A percentile compares a stretch with the other conserved stretches of the same genome.
Evolutionary conservation across 2,797 vertebrate genomes (phyloP).

Genomic region (Phalanger gymnotis): DNA sequence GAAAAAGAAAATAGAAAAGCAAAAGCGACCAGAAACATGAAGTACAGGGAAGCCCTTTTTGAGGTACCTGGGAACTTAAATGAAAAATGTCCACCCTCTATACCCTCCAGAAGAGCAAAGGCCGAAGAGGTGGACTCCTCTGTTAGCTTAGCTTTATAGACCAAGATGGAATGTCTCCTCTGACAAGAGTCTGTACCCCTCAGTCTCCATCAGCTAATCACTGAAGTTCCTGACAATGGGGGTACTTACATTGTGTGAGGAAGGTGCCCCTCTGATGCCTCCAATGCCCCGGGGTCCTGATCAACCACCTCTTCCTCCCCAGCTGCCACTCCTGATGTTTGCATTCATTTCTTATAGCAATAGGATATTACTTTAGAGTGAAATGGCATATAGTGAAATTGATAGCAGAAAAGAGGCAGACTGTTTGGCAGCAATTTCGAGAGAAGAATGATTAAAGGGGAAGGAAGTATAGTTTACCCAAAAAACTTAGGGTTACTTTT

Average conservation of each 20-base stretch:
- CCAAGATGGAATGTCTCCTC: not conserved
- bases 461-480: not conserved
- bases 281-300: not conserved
- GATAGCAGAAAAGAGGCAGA: not conserved
- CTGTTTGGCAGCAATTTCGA: not conserved
- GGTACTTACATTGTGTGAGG: not conserved
- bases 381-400: not conserved
- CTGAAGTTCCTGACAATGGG: not conserved
- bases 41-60: not conserved
- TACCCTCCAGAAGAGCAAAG: not conserved
- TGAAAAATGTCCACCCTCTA: not conserved
- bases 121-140: not conserved
- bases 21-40: not conserved
- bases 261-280: not conserved
- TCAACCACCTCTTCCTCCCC: not conserved
- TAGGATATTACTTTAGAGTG: not conserved
- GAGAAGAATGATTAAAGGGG: not conserved
- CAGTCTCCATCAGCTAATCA: not conserved
- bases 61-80: not conserved
- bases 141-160: not conserved
- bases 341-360: not conserved
- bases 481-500: slow-evolving; percentile 43
- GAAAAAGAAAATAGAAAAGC: not conserved
- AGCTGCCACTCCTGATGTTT: not conserved
- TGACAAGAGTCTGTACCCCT: not conserved